These are phyloP conservation scores for Periophthalmus modestus DNA, from an alignment of 2,113 vertebrate species.

Conservation along the genomic window DNA sequence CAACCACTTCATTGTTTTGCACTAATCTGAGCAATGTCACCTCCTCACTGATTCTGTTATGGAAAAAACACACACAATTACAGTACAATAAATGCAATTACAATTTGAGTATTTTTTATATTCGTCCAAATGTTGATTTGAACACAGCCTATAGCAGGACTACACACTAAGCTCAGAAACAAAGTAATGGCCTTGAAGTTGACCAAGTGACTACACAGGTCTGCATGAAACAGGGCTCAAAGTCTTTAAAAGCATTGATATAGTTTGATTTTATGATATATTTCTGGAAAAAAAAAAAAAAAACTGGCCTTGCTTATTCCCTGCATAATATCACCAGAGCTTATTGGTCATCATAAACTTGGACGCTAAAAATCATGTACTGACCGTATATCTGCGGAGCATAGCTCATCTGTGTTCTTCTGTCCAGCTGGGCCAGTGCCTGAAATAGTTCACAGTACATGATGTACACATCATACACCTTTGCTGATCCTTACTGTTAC, in stretches of 20 bases:
- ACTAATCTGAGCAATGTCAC: not conserved
- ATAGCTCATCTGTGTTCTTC: slow-evolving; percentile 28
- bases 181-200: no score
- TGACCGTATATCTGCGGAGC: slow-evolving; percentile 56
- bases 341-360: not conserved
- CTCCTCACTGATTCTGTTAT: slow-evolving; percentile 1
- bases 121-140: no score
- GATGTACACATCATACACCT: not conserved
- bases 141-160: not conserved
- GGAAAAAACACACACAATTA: not conserved
- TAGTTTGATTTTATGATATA: not conserved
- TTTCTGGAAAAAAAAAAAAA: not conserved
- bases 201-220: no score
- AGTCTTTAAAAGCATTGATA: not conserved
- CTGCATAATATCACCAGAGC: not conserved
- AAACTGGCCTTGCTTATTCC: no score
- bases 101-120: no score
- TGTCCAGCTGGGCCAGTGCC: slow-evolving; percentile 30
- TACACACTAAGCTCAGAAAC: no score
- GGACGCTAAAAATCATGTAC: not conserved
- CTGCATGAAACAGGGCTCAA: no score
- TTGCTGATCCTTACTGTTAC: not conserved
- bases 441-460: slow-evolving; percentile 39
- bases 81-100: not conserved
- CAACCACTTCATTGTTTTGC: slow-evolving; percentile 24